Evolutionary conservation across 2,888 invertebrate genomes (phyloP), one percentile per base, ranked within the genome.

Genomic region (Diarsia rubi): DNA sequence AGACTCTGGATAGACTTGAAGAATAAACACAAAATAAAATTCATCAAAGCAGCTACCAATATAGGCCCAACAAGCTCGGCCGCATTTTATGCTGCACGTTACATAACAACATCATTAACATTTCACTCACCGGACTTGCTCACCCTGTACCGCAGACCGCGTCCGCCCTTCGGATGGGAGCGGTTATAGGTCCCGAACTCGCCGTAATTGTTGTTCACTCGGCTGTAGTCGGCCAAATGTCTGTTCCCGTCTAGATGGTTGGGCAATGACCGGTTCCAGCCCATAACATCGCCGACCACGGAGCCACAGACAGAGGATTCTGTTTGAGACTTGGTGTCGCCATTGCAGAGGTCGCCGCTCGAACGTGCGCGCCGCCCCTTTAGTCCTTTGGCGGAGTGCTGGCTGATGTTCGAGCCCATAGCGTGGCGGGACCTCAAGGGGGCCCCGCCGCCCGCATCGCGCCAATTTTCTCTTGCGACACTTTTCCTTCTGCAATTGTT

Each of bases 321-420:
- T 8, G 96, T 96, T 79, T 96, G 96, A 82, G 94, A 95, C 83
- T 96, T 96, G 12, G 94, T 92, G 89, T 97, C 97, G 91, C 97
- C 97, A 94, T 98, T 98, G 96, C 98, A 98, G 60, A 98, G 97
- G 93, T 98, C 98, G 62, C 98, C 98, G 87, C 98, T 98, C 81
- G 98, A 98, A 86, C 98, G 97, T 54, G 98, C 98, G 83, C 98
- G 95, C 79, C 98, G 97, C 80, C 98, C 98, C 75, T 97, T 97
- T 67, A 98, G 97, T 86, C 98, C 97, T 90, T 98, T 98, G 88
- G 97, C 97, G 90, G 97, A 98, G 93, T 98, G 98, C 83, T 98
- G 97, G 96, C 98, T 98, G 91, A 98, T 97, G 97, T 98, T 98
- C 80, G 98, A 98, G 92, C 98, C 98, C 98, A 98, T 98, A 90